Evolutionary conservation across 2,797 vertebrate species (phyloP), one percentile per base, ranked within the genome.

Genomic region (Megaceryle alcyon): DNA sequence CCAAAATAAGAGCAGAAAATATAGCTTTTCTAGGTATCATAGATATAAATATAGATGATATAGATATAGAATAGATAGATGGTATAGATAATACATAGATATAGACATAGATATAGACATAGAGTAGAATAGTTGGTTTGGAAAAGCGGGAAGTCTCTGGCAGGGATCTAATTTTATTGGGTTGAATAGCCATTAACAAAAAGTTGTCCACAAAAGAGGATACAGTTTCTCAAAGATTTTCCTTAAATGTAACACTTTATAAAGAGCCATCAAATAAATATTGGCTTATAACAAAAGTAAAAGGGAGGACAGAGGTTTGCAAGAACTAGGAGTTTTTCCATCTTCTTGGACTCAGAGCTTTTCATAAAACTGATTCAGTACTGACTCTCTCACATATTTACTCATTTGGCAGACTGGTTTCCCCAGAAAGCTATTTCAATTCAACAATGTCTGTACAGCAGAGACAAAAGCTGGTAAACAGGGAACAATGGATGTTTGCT

Each of bases 391-490:
- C 81, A 65, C 51, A 37, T 93, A 94, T 92, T 96, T 96, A 94
- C 78, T 96, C 77, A 80, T 95, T 88, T 96, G 96, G 93, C 83
- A 96, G 94, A 37, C 72, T 63, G 15, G 79, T 61, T 94, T 78
- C 81, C 91, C 82, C 92, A 80, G 84, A 96, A 92, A 87, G 63
- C 60, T 44, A 44, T 94, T 88, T 93, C 90, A 90, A 82, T 94
- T 86, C 91, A 94, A 65, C 83, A 88, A 61, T 61, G 83, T 83
- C 90, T 92, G 91, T 43, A 85, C 48, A 94, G 77, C 86, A 91
- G 84, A 96, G 82, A 94, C 93, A 90, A 95, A 94, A 63, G 80
- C 76, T 86, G 91, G 86, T 88, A 84, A 96, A 87, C 35, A 57
- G 71, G 76, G 86, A 92, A 78, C 68, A 39, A 96, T 82, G 91